Percentiles rank a stretch among this genome's conserved stretches.
These are phyloP conservation scores for Sinocyclocheilus anshuiensis DNA, from an alignment of 2,113 vertebrate species.

Conservation along the genomic window DNA sequence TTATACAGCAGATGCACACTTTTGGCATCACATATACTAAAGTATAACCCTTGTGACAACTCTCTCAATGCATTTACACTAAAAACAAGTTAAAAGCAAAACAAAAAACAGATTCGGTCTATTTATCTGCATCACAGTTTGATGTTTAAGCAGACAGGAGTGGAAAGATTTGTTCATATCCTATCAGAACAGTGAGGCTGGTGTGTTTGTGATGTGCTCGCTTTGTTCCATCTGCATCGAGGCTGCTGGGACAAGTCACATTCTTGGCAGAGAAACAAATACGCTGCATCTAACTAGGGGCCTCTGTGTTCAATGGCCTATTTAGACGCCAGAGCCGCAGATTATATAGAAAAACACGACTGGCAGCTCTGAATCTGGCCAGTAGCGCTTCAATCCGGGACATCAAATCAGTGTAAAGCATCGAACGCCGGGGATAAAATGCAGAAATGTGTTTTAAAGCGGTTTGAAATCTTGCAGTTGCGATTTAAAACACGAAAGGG, in stretches of 20 bases:
- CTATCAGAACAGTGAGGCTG: not conserved
- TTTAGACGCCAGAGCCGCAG: not conserved
- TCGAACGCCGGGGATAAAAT: not conserved
- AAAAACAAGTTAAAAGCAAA: not conserved
- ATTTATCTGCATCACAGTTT: not conserved
- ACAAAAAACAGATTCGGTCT: no score
- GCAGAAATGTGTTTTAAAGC: not conserved
- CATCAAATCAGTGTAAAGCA: not conserved
- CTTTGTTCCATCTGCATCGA: constrained; percentile 38
- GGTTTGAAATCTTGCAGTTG: fast-evolving
- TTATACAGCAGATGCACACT: not conserved
- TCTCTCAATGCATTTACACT: not conserved
- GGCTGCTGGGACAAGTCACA: constrained; percentile 28
- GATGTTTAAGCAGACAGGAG: not conserved
- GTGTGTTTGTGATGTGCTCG: constrained; percentile 16
- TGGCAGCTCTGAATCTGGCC: not conserved
- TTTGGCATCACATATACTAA: not conserved
- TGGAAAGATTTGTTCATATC: not conserved
- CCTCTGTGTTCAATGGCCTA: constrained; percentile 32
- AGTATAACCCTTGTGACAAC: not conserved
- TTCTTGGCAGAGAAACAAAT: constrained; percentile 31
- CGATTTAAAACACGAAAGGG: not conserved
- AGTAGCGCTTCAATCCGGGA: not conserved
- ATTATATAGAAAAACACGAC: not conserved
- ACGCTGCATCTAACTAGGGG: constrained; percentile 3